Base-by-base conservation (phyloP, 2,797 vertebrate genomes). In the Steatocranus sp. region DNA sequence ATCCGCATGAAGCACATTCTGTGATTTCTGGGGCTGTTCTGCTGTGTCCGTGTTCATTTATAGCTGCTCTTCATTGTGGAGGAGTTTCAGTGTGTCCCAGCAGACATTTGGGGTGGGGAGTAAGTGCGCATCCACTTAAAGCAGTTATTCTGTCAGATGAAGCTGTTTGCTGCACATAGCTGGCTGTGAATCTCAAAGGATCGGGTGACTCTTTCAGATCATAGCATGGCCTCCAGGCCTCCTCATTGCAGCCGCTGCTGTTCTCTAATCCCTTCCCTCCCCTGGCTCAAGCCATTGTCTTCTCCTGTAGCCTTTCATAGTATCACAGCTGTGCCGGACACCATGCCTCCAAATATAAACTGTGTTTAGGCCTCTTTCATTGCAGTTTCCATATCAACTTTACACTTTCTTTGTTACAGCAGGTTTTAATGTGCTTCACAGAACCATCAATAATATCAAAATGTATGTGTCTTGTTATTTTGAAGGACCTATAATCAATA, bases 1-100 rank as follows among this genome's bases (percentile, higher is more conserved):
- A 92, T 93, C 87, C 90, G 94, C 92, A 90, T 88, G 94, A 93
- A 94, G 94, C 94, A 95, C 95, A 95, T 94, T 93, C 93, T 97
- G 93, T 96, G 95, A 97, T 96, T 96, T 96, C 95, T 95, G 94
- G 94, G 93, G 95, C 96, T 96, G 94, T 96, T 97, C 96, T 97
- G 95, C 93, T 92, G 94, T 95, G 95, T 94, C 94, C 94, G 89
- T 96, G 90, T 96, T 95, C 96, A 94, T 97, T 97, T 97, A 96
- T 97, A 96, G 95, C 95, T 93, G 95, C 96, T 96, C 95, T 95
- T 96, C 94, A 96, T 94, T 96, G 86, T 91, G 96, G 96, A 96
- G 95, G 95, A 97, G 95, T 95, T 94, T 87, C 92, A 93, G 89
- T 94, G 90, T 87, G 92, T 93, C 95, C 95, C 94, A 84, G 89